Conservation (phyloP, 2,797 vertebrate species). For the Helarctos malayanus region DNA sequence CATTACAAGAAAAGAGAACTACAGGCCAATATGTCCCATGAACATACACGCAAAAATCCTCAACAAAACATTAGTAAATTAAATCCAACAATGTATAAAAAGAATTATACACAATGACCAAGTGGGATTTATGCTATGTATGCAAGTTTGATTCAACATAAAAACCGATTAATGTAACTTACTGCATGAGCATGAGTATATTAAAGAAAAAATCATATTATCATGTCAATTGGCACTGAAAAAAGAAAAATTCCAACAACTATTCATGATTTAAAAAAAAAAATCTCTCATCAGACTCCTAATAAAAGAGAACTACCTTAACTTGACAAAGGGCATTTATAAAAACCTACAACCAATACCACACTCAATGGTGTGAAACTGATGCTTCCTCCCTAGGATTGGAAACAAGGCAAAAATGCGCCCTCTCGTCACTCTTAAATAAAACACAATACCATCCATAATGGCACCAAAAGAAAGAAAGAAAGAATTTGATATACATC, state of each 20-base stretch:
- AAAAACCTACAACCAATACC: neutral
- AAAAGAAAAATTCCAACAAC: neutral
- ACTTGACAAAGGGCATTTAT: neutral
- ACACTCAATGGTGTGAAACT: neutral
- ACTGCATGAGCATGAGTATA: neutral
- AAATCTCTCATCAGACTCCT: neutral
- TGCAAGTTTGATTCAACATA: neutral
- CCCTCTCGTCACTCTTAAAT: neutral
- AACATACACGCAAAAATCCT: neutral
- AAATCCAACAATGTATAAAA: neutral
- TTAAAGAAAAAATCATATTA: neutral
- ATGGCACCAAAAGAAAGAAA: neutral
- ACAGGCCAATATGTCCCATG: neutral
- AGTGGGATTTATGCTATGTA: neutral
- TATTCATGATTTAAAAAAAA: neutral
- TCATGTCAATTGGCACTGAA: neutral
- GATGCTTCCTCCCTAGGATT: neutral
- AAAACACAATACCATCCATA: neutral
- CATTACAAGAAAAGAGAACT: neutral
- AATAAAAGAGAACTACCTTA: neutral
- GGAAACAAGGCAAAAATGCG: neutral
- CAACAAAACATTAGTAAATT: neutral
- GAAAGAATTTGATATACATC: neutral
- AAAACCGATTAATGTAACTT: neutral
- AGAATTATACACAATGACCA: neutral